These are phyloP conservation scores for Micronycteris hirsuta DNA, from an alignment of 2,113 vertebrate species.

Conservation along the genomic window DNA sequence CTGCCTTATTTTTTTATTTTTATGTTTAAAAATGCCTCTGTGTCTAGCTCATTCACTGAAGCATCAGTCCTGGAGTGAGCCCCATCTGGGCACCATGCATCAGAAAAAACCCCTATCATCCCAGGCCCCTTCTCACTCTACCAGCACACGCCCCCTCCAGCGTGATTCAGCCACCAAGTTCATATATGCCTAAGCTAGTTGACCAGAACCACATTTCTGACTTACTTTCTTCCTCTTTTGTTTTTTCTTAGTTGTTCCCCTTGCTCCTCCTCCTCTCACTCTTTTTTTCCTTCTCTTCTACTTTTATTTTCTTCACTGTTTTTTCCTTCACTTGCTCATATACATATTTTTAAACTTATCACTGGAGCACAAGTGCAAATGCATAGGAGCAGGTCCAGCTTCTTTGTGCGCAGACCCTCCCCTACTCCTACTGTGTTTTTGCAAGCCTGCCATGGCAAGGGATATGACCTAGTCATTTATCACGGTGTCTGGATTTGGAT, in stretches of 20 bases:
- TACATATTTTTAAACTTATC: background rate
- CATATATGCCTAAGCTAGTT: background rate
- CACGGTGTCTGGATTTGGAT: background rate
- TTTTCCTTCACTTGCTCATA: background rate
- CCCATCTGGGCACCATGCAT: background rate
- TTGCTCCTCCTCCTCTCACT: background rate
- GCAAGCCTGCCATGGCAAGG: background rate
- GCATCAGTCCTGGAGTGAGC: background rate
- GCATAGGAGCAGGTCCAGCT: background rate
- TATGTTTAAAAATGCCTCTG: background rate
- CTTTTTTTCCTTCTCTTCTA: background rate
- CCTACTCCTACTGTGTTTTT: background rate
- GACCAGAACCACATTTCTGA: background rate
- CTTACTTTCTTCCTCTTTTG: background rate
- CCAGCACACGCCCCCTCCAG: background rate
- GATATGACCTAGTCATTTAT: background rate
- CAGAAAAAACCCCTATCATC: background rate
- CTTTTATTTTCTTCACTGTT: background rate
- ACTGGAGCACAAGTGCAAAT: background rate
- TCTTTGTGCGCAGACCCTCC: background rate
- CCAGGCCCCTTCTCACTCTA: rapidly evolving
- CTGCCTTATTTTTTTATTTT: conserved; percentile 5
- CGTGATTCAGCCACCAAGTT: background rate
- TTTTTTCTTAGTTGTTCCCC: background rate
- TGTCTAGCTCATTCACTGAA: background rate